A percentile compares a stretch with the other conserved stretches of the same genome.
Evolutionary conservation across 2,113 vertebrate genomes (phyloP).

Genomic region (Chionodraco myersi): DNA sequence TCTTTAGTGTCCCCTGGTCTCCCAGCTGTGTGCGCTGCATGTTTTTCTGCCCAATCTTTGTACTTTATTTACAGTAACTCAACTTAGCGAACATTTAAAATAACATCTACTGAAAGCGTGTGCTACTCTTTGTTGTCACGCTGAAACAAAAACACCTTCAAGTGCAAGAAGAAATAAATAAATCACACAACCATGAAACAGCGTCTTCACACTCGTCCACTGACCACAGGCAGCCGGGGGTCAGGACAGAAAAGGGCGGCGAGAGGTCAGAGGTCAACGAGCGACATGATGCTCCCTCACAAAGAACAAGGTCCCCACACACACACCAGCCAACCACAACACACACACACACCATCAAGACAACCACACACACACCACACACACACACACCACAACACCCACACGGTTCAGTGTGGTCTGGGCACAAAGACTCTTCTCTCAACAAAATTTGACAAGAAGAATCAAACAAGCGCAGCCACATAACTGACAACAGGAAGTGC

Average conservation of each 20-base stretch:
- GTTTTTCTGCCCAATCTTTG: no score
- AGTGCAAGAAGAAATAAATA: not conserved
- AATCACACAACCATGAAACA: not conserved
- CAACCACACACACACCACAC: not conserved
- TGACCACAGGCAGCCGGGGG: conserved; percentile 54
- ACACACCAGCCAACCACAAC: not conserved
- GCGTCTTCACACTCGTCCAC: not conserved
- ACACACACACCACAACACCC: conserved; percentile 8
- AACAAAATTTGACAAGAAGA: conserved; percentile 49
- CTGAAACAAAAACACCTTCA: not conserved
- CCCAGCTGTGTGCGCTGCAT: no score
- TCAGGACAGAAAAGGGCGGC: conserved; percentile 34
- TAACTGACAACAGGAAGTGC: conserved; percentile 66
- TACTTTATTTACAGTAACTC: no score
- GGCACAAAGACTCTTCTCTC: conserved; percentile 73
- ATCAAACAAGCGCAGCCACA: conserved; percentile 60
- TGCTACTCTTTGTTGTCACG: no score
- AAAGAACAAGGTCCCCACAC: conserved; percentile 56
- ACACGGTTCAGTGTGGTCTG: conserved; percentile 45
- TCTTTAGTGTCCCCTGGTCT: no score
- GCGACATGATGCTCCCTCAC: conserved; percentile 47
- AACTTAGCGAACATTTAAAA: no score
- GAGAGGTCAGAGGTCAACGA: conserved; percentile 43
- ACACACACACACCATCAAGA: conserved; percentile 10
- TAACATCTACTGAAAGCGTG: no score